These are phyloP conservation scores for Colletes latitarsis DNA, from an alignment of 1,140 invertebrate genomes.

Conservation along the genomic window DNA sequence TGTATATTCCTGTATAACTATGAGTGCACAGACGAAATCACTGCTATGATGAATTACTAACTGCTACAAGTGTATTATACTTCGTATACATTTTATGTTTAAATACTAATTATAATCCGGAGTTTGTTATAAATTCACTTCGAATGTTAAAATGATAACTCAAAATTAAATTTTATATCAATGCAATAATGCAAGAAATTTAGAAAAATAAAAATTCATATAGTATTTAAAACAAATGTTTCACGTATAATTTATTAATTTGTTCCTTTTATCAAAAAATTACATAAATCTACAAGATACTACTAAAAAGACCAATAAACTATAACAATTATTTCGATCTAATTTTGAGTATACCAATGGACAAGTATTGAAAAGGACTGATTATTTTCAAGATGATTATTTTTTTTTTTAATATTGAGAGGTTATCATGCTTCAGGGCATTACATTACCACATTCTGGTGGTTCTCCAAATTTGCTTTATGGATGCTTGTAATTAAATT, in stretches of 20 bases:
- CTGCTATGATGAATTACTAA: conserved; percentile 4
- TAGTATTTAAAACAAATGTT: conserved; percentile 21
- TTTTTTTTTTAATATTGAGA: conserved; percentile 62
- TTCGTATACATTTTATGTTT: not conserved
- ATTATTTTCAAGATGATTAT: conserved; percentile 56
- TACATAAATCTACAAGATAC: conserved; percentile 69
- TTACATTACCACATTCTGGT: conserved; percentile 79
- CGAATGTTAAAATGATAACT: conserved; percentile 67
- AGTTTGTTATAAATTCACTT: conserved; percentile 23
- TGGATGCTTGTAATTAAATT: conserved; percentile 52
- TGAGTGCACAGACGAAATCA: conserved; percentile 59
- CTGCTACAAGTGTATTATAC: not conserved
- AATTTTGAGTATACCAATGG: conserved; percentile 64
- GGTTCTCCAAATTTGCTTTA: conserved; percentile 76
- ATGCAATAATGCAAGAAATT: conserved; percentile 46
- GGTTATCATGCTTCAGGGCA: conserved; percentile 79
- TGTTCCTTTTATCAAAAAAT: conserved; percentile 38
- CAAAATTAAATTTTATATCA: conserved; percentile 45
- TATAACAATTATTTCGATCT: conserved; percentile 69
- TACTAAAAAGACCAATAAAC: conserved; percentile 75
- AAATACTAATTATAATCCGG: not conserved
- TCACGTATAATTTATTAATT: conserved; percentile 22
- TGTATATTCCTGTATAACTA: conserved; percentile 20
- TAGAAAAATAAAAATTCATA: conserved; percentile 26
- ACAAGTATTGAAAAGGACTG: conserved; percentile 57